Percentiles rank a stretch among this genome's conserved stretches.
Evolutionary conservation across 2,113 vertebrate species (phyloP).

Genomic region (Rhinolophus sinicus): DNA sequence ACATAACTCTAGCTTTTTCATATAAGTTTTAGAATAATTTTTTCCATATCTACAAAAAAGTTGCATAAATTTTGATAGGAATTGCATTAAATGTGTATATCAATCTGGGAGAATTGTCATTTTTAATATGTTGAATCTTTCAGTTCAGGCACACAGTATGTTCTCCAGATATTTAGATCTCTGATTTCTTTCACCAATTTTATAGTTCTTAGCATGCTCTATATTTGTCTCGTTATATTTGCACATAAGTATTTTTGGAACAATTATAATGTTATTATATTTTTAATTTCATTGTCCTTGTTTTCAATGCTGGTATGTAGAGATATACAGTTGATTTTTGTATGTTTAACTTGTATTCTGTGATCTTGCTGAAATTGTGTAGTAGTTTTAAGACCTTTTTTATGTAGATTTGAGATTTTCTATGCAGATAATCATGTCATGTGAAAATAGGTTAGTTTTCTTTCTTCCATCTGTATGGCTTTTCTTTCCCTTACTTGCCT

Average conservation of each 20-base stretch:
- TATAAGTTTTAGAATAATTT: neutral
- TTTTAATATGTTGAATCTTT: neutral
- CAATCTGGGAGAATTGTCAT: neutral
- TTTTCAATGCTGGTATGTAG: too few relatives aligned
- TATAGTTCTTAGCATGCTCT: neutral
- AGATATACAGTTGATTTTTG: too few relatives aligned
- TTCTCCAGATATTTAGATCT: neutral
- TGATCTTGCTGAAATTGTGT: neutral
- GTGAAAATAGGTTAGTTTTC: neutral
- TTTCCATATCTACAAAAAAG: neutral
- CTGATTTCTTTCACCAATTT: neutral
- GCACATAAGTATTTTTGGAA: neutral
- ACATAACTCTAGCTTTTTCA: neutral
- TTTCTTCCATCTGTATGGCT: neutral
- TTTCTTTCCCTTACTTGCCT: neutral
- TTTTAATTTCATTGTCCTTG: too few relatives aligned
- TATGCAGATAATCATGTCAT: neutral
- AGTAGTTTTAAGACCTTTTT: neutral
- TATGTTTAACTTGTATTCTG: neutral
- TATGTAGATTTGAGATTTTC: neutral
- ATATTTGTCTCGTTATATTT: neutral
- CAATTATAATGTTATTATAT: neutral
- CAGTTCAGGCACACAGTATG: neutral
- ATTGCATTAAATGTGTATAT: neutral
- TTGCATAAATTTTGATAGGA: neutral